Evolutionary conservation across 35 echinoderm and acorn worm genomes (phyloP), one percentile per base, ranked within the genome.

Genomic region (Acanthaster planci): DNA sequence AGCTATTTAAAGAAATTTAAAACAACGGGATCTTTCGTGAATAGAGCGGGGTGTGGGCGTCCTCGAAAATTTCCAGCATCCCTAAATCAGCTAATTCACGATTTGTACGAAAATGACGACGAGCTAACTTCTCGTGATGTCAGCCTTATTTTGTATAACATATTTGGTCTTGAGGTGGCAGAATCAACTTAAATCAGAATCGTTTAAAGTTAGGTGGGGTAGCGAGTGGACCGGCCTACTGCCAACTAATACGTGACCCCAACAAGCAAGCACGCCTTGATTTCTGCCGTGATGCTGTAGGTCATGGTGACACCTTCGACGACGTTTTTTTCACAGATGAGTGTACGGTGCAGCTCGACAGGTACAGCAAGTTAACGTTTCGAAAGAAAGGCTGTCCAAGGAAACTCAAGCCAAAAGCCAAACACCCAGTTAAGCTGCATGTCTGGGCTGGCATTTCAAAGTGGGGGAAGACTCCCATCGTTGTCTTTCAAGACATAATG

Each of bases 401-500:
- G 27, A 59, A 59, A 59, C 27, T 59, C 5, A 59, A 59, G 27
- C 6, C 55, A n/a, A n/a, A n/a, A n/a, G n/a, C n/a, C n/a, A n/a
- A n/a, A n/a, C n/a, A n/a, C n/a, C n/a, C n/a, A n/a, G n/a, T n/a
- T n/a, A n/a, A n/a, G n/a, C n/a, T n/a, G n/a, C n/a, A n/a, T n/a
- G n/a, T n/a, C n/a, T n/a, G n/a, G n/a, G n/a, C n/a, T n/a, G n/a
- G n/a, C n/a, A n/a, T n/a, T n/a, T n/a, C n/a, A n/a, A n/a, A n/a
- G n/a, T 12, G 55, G 19, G 55, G 18, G 18, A 59, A 59, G 27
- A n/a, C 90, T 57, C 93, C 88, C 5, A 76, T 90, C 4, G n/a
- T n/a, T n/a, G 68, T 94, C 8, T 94, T 94, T 55, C 35, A 68
- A 17, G 88, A 88, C 26, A 95, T 84, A 0, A 95, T 95, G 93